These are phyloP conservation scores for Neuroterus valhalla DNA, from an alignment of 1,140 invertebrate species.

Conservation along the genomic window DNA sequence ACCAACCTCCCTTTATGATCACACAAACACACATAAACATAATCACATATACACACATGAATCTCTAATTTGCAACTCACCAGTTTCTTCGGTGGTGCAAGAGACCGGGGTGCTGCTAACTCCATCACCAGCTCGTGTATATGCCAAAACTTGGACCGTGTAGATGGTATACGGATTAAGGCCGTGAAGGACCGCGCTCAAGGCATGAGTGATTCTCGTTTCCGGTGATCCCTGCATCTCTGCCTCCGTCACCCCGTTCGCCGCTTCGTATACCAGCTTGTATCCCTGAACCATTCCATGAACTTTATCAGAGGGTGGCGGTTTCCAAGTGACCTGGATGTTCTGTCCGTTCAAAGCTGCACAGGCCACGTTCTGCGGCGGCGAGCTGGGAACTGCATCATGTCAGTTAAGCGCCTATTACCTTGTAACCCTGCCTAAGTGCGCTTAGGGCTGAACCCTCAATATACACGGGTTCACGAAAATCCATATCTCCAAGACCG, in stretches of 20 bases:
- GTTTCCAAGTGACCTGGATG: slow-evolving; percentile 85
- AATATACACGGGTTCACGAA: neutral
- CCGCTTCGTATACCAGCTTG: slow-evolving; percentile 85
- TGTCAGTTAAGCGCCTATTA: slow-evolving; percentile 13
- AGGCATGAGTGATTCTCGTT: slow-evolving; percentile 77
- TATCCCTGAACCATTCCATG: slow-evolving; percentile 88
- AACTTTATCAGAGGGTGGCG: slow-evolving; percentile 80
- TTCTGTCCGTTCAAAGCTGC: slow-evolving; percentile 81
- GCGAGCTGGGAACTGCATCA: slow-evolving; percentile 79
- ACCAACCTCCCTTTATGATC: neutral
- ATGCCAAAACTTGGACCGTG: slow-evolving; percentile 87
- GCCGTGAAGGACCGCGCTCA: slow-evolving; percentile 77
- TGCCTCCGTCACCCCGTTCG: slow-evolving; percentile 46
- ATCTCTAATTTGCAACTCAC: slow-evolving; percentile 56
- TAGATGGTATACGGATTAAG: slow-evolving; percentile 84
- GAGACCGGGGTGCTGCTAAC: slow-evolving; percentile 80
- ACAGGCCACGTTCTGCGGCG: slow-evolving; percentile 81
- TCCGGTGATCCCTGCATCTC: slow-evolving; percentile 73
- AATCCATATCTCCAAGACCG: neutral
- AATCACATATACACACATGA: neutral
- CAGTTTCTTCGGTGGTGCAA: slow-evolving; percentile 84
- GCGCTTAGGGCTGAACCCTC: neutral
- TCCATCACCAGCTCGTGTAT: slow-evolving; percentile 86
- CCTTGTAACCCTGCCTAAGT: slow-evolving; percentile 4
- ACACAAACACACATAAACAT: neutral